These are phyloP conservation scores for Volucella zonaria DNA, from an alignment of 2,888 invertebrate species.

Conservation along the genomic window DNA sequence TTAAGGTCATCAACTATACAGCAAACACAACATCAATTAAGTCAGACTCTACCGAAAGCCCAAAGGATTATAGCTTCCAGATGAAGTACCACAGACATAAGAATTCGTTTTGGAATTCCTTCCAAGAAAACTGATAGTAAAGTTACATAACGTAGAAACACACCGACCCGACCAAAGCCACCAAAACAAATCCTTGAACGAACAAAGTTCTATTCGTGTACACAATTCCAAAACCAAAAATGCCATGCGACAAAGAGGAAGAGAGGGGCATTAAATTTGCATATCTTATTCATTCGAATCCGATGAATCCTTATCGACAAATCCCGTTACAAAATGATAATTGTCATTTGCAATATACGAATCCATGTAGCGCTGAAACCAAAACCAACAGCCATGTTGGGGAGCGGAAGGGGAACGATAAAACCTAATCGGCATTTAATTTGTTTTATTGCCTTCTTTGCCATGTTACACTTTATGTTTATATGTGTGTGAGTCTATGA, in stretches of 20 bases:
- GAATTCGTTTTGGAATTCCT: neutral
- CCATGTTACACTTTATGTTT: constrained; percentile 32
- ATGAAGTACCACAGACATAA: constrained; percentile 10
- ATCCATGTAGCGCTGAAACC: neutral
- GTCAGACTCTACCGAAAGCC: constrained; percentile 66
- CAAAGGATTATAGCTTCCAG: constrained; percentile 49
- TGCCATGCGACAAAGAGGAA: constrained; percentile 1
- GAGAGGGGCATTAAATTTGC: constrained; percentile 65
- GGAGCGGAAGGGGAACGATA: constrained; percentile 27
- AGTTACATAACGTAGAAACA: neutral
- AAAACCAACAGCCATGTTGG: constrained; percentile 23
- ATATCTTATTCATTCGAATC: constrained; percentile 68
- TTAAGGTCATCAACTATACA: constrained; percentile 54
- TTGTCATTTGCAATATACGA: constrained; percentile 68
- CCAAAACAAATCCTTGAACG: constrained; percentile 53
- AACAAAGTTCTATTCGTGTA: constrained; percentile 14
- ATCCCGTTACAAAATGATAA: constrained; percentile 72
- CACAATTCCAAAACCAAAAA: constrained; percentile 62
- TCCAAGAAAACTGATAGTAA: neutral
- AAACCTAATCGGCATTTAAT: constrained; percentile 73
- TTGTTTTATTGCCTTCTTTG: constrained; percentile 72
- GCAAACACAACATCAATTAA: constrained; percentile 69
- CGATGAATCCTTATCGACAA: constrained; percentile 71
- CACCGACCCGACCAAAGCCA: constrained; percentile 14
- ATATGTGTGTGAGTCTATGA: constrained; percentile 8